Evolutionary conservation across 2,888 invertebrate genomes (phyloP).

Genomic region (Trichogramma evanescens): DNA sequence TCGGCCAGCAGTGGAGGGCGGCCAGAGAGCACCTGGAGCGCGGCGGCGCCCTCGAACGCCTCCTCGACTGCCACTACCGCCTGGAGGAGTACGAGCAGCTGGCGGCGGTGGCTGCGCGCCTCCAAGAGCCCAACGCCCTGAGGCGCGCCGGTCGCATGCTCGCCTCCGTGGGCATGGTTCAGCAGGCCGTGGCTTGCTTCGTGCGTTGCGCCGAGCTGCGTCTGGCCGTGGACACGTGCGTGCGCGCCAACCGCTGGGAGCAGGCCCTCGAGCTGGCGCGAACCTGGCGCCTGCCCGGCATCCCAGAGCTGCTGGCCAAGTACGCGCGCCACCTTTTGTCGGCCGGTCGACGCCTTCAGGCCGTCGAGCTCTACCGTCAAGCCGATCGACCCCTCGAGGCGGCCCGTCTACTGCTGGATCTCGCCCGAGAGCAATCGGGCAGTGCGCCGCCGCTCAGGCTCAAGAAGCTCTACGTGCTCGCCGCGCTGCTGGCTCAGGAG

Average conservation of each 20-base stretch:
- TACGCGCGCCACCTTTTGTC: constrained; percentile 73
- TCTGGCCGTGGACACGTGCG: constrained; percentile 75
- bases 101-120: constrained; percentile 67
- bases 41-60: constrained; percentile 73
- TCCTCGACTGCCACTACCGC: constrained; percentile 84
- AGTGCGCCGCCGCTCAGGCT: constrained; percentile 66
- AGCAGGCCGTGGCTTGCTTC: constrained; percentile 72
- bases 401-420: constrained; percentile 63
- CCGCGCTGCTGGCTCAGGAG: constrained; percentile 77
- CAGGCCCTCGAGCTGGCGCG: constrained; percentile 77
- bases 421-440: constrained; percentile 74
- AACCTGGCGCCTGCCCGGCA: constrained; percentile 68
- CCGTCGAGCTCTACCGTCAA: constrained; percentile 77
- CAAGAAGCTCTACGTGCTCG: constrained; percentile 87
- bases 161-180: constrained; percentile 70
- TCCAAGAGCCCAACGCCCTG: constrained; percentile 73
- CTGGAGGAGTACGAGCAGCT: constrained; percentile 84
- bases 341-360: constrained; percentile 69
- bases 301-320: constrained; percentile 65
- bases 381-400: constrained; percentile 77
- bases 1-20: constrained; percentile 81
- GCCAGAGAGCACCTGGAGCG: constrained; percentile 85
- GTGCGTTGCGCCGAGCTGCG: constrained; percentile 71
- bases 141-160: constrained; percentile 73
- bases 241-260: constrained; percentile 81